Base-by-base conservation (phyloP, 2,888 invertebrate genomes). In the Ceraclea dissimilis region DNA sequence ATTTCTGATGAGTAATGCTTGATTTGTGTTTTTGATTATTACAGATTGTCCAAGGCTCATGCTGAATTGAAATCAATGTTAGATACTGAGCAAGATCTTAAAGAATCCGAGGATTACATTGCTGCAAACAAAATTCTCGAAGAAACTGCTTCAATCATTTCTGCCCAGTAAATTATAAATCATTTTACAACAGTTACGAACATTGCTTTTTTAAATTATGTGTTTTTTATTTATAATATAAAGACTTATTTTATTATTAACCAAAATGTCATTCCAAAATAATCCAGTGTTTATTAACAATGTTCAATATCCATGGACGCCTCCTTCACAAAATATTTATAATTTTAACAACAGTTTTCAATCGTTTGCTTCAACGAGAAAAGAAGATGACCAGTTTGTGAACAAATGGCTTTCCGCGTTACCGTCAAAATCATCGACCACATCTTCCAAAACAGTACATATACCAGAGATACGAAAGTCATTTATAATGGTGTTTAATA, bases 31-130 rank as follows among this genome's bases (percentile, higher is more conserved):
- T n/a, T n/a, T n/a, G n/a, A n/a, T 26, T 10, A 10, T 73, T 70
- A n/a, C 69, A 83, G 83, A 66, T 70, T 86, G 60, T 77, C 78
- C 46, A 86, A 85, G 71, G 93, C 93, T 43, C 85, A 77, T 65
- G 82, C 84, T 43, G 89, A 93, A 60, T 79, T 95, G 49, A 84
- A 86, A 67, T 80, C 78, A 49, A 82, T 86, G 52, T 68, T 93
- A 57, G 82, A 85, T 57, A 81, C 81, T 1, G 93, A 93, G 69
- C 75, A 79, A 67, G 92, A 93, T 67, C 79, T 93, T n/a, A 82
- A 83, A 67, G 86, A 86, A 61, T 71, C 79, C 17, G 85, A 84
- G 66, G 88, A 87, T 58, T 93, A 86, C 66, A 67, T 71, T 22
- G 73, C 82, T 8, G 93, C 93, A 0, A 67, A 80, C 59, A 78